phyloP scores from a whole-genome alignment of 2,113 vertebrate genomes.

The Spilogale gracilis region DNA sequence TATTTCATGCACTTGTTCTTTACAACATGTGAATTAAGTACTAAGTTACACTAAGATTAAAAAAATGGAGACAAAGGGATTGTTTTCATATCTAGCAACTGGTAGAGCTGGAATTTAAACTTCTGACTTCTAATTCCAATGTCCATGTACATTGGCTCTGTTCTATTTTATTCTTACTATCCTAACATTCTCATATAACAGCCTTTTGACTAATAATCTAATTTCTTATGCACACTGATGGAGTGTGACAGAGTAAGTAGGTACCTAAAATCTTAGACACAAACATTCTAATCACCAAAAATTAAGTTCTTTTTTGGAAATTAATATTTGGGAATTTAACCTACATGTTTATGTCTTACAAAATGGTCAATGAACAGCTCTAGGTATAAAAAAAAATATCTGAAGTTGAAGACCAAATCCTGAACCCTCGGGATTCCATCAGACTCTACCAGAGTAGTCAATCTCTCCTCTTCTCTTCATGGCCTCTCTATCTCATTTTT shows the following conservation, averaged over 20 bases:
- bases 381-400: neutral
- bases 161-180: neutral
- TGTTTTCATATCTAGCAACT: neutral
- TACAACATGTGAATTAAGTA: neutral
- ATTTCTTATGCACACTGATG: neutral
- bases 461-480: neutral
- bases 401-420: conserved; percentile 37
- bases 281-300: neutral
- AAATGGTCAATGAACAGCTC: neutral
- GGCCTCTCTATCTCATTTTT: conserved; percentile 23
- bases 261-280: neutral
- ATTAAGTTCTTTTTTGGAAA: conserved; percentile 13
- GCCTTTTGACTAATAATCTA: neutral
- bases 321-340: conserved; percentile 14
- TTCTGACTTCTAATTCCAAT: neutral
- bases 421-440: neutral
- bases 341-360: neutral
- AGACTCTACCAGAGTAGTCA: neutral
- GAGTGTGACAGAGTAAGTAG: neutral
- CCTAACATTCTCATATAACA: neutral
- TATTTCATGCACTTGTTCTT: neutral
- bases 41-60: neutral
- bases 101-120: neutral
- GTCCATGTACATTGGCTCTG: neutral
- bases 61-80: neutral